Evolutionary conservation across 2,888 invertebrate genomes (phyloP).

Genomic region (Drosophila dives): DNA sequence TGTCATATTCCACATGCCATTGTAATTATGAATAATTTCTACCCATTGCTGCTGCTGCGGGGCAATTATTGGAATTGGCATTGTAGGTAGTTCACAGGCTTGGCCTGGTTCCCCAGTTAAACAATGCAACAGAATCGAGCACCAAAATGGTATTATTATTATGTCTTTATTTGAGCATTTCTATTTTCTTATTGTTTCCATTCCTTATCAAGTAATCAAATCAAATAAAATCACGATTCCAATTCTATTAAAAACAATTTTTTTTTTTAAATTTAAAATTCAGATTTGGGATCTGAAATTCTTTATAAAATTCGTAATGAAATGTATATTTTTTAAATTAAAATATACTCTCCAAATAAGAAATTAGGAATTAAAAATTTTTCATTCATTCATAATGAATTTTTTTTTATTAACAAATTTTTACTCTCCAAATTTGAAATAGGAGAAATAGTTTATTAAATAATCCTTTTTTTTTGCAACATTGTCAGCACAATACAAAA

Average conservation of each 20-base stretch:
- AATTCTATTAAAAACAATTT: background rate
- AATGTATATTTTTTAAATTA: background rate
- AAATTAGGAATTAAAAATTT: background rate
- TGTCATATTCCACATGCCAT: conserved; percentile 55
- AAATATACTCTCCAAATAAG: too few species aligned
- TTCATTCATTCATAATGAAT: background rate
- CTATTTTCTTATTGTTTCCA: background rate
- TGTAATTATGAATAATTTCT: conserved; percentile 73
- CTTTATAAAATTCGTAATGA: background rate
- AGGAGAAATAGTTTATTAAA: background rate
- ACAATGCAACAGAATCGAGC: conserved; percentile 1
- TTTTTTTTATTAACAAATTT: background rate
- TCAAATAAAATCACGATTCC: too few species aligned
- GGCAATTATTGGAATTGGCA: conserved; percentile 74
- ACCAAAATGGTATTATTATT: background rate
- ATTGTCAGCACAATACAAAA: background rate
- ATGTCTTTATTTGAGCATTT: background rate
- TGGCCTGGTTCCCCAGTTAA: conserved; percentile 52
- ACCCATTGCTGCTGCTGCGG: conserved; percentile 33
- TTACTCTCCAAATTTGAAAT: too few species aligned
- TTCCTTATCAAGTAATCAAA: background rate
- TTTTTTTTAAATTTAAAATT: too few species aligned
- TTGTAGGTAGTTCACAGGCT: conserved; percentile 33
- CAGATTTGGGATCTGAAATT: too few species aligned
- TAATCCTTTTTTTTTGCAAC: background rate